phyloP scores from a whole-genome alignment of 1,140 invertebrate species.

The Drosophila lacteicornis region DNA sequence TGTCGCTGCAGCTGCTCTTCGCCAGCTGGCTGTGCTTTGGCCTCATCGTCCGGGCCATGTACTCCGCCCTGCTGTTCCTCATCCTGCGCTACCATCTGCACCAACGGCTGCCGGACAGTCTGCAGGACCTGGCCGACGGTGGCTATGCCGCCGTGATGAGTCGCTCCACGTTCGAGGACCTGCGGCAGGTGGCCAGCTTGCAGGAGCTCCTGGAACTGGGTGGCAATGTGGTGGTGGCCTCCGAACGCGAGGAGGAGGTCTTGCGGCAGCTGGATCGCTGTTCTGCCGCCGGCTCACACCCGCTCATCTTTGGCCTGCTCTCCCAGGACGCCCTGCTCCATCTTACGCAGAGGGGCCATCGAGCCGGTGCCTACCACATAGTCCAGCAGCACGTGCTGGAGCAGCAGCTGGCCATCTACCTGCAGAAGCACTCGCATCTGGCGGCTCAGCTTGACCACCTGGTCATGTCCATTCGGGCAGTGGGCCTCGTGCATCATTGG shows the following conservation, averaged over 20 bases:
- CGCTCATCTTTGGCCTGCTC: slow-evolving; percentile 35
- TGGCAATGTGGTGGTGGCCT: slow-evolving; percentile 25
- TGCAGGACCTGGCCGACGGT: slow-evolving; percentile 30
- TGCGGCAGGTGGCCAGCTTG: slow-evolving; percentile 40
- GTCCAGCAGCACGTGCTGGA: slow-evolving; percentile 50
- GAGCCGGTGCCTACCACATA: slow-evolving; percentile 49
- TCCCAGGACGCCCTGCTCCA: slow-evolving; percentile 48
- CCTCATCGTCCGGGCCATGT: slow-evolving; percentile 58
- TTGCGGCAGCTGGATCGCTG: slow-evolving; percentile 35
- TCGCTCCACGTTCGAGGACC: slow-evolving; percentile 43
- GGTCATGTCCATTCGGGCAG: slow-evolving; percentile 53
- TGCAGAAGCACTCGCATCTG: slow-evolving; percentile 62
- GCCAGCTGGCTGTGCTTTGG: slow-evolving; percentile 51
- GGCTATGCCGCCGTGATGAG: slow-evolving; percentile 55
- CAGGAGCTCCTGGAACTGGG: slow-evolving; percentile 9
- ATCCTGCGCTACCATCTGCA: slow-evolving; percentile 59
- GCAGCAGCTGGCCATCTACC: slow-evolving; percentile 63
- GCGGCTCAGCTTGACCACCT: slow-evolving; percentile 44
- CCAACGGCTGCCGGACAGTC: slow-evolving; percentile 41
- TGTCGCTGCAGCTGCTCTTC: slow-evolving; percentile 47
- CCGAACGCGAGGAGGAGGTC: slow-evolving; percentile 43
- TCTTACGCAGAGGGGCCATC: slow-evolving; percentile 19
- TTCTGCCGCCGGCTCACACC: slow-evolving; percentile 8
- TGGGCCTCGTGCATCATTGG: slow-evolving; percentile 58
- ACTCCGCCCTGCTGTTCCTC: slow-evolving; percentile 53